phyloP scores from a whole-genome alignment of 2,113 vertebrate genomes.

The Cyprinodon variegatus region DNA sequence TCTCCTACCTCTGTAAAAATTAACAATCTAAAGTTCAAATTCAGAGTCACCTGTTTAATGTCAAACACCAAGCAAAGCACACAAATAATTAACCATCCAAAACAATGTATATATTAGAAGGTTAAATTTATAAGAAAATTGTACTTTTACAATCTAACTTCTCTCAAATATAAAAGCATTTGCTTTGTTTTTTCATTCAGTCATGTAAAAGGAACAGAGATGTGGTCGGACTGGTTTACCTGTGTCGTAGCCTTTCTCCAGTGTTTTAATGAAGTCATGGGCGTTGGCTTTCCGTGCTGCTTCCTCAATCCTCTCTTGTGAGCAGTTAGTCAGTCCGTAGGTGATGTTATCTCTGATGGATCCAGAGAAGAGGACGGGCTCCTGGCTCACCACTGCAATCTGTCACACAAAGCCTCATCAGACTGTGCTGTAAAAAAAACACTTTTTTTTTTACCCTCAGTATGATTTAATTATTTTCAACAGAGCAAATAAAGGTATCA shows the following conservation, averaged over 20 bases:
- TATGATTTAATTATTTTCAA: too few relatives aligned
- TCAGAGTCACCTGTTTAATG: background rate
- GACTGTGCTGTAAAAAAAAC: too few relatives aligned
- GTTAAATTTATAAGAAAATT: too few relatives aligned
- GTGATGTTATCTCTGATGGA: constrained; percentile 76
- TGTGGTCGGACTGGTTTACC: constrained; percentile 40
- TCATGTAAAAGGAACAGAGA: fast-evolving
- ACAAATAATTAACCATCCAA: too few relatives aligned
- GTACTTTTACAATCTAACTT: too few relatives aligned
- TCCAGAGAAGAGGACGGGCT: constrained; percentile 78
- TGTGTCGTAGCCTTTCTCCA: constrained; percentile 74
- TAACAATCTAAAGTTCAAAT: background rate
- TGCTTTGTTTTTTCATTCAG: background rate
- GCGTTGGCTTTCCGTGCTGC: constrained; percentile 78
- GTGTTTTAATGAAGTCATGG: constrained; percentile 69
- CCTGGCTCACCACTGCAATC: constrained; percentile 78
- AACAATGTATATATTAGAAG: too few relatives aligned
- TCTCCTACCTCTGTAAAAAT: constrained; percentile 79
- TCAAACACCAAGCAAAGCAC: too few relatives aligned
- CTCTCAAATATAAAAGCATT: background rate
- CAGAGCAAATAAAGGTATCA: too few relatives aligned
- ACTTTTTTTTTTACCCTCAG: too few relatives aligned
- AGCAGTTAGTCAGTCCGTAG: constrained; percentile 71
- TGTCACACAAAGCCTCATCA: constrained; percentile 24
- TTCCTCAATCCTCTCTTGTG: constrained; percentile 50